Percentiles rank a stretch among this genome's conserved stretches.
Evolutionary conservation across 1,140 invertebrate genomes (phyloP).

Genomic region (Drosophila pruinosa): DNA sequence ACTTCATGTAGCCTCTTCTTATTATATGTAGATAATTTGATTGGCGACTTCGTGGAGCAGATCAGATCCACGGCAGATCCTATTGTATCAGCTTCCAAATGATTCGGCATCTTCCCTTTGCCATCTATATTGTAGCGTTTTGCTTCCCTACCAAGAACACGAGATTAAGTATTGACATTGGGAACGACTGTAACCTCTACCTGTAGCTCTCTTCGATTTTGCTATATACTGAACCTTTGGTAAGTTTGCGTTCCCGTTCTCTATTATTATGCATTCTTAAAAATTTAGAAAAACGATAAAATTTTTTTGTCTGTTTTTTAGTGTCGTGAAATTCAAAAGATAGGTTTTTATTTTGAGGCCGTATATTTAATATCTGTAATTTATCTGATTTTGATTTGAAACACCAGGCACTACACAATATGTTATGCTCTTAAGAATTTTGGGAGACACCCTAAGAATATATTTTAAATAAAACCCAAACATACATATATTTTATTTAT

Average conservation of each 20-base stretch:
- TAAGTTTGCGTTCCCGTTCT: neutral
- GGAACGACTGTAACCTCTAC: constrained; percentile 6
- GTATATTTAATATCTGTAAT: neutral
- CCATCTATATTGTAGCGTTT: neutral
- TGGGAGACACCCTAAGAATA: neutral
- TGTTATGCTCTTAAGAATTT: neutral
- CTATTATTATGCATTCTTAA: neutral
- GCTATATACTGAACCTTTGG: constrained; percentile 5
- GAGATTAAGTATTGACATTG: neutral
- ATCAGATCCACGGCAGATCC: constrained; percentile 34
- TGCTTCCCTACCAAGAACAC: neutral
- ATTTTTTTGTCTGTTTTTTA: neutral
- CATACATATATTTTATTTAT: neutral
- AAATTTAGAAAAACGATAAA: neutral
- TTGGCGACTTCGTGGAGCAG: constrained; percentile 1
- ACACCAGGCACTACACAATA: constrained; percentile 2
- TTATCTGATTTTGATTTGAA: constrained; percentile 5
- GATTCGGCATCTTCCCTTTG: neutral
- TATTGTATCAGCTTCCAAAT: constrained; percentile 35
- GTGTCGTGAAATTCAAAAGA: neutral
- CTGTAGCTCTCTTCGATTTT: constrained; percentile 7
- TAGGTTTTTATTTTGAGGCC: neutral
- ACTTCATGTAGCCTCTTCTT: neutral
- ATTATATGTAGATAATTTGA: neutral
- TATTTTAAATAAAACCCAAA: neutral